These are phyloP conservation scores for Leucopsar rothschildi DNA, from an alignment of 2,113 vertebrate species.

Conservation along the genomic window DNA sequence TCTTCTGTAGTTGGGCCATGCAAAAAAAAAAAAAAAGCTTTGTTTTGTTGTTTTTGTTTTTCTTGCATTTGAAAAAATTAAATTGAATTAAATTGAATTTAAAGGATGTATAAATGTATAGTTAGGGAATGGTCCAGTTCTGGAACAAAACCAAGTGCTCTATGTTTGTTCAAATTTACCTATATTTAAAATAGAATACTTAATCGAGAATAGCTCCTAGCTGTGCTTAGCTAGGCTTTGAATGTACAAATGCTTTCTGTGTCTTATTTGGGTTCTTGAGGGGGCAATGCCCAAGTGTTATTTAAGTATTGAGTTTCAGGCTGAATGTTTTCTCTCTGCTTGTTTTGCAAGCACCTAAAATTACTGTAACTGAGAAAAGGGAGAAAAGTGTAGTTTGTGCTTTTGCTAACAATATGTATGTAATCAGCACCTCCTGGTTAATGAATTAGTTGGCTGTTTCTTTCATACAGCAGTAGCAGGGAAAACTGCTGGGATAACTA, in stretches of 20 bases:
- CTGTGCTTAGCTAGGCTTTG: not conserved
- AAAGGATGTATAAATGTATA: not conserved
- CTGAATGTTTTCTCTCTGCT: conserved; percentile 10
- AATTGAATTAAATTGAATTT: not conserved
- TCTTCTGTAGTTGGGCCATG: not conserved
- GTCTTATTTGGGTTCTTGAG: not conserved
- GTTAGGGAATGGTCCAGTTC: not conserved
- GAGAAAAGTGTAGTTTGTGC: conserved; percentile 15
- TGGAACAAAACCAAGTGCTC: not conserved
- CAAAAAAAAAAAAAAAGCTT: not conserved
- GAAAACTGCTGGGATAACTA: conserved; percentile 60
- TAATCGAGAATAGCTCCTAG: not conserved
- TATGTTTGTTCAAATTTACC: not conserved
- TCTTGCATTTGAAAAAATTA: not conserved
- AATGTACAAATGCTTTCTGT: not conserved
- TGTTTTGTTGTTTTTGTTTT: not conserved
- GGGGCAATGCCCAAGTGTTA: not conserved
- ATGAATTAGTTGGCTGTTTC: conserved; percentile 63
- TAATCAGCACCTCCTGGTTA: conserved; percentile 56
- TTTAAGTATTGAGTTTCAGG: conserved; percentile 1
- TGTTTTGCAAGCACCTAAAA: conserved; percentile 49
- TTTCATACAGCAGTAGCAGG: not conserved
- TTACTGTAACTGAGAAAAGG: conserved; percentile 38
- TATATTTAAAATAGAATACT: not conserved
- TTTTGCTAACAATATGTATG: conserved; percentile 41